Evolutionary conservation across 2,797 vertebrate species (phyloP), one percentile per base, ranked within the genome.

Genomic region (Microctenopoma steveboyesi): DNA sequence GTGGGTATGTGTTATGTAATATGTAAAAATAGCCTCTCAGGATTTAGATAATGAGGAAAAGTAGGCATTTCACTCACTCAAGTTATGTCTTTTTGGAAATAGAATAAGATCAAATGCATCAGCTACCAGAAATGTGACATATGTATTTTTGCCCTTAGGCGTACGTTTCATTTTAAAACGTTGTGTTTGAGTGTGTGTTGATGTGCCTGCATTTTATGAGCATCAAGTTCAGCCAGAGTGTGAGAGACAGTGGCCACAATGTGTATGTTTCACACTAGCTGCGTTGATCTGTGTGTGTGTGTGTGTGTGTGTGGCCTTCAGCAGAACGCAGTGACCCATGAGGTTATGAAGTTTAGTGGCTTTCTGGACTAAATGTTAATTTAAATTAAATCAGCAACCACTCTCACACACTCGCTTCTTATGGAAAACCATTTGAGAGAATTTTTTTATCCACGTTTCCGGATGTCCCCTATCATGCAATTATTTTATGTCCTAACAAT

Each of bases 401-500:
- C 71, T 82, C 48, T 69, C 60, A 77, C 62, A 33, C 35, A 51
- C 60, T 64, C 72, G 18, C 18, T 18, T 18, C 72, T 78, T 45
- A 56, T 64, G 74, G 71, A 79, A 77, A 74, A 74, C 16, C 78
- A 76, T 28, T 18, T 52, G 77, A 78, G 47, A 43, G 37, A 76
- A 68, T 77, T 78, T 64, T 73, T 75, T 86, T 67, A 76, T 69
- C 51, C 11, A 2, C 7, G 7, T 66, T 74, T 37, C 35, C 35
- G 35, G 35, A 83, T 76, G 69, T 71, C 68, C 60, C 28, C 52
- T 55, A 55, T 64, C 55, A 46, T 35, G 51, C 53, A 50, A 18
- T 64, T 51, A 76, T 79, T 87, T 70, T 69, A 79, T 84, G 66
- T 82, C 81, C 79, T 82, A n/a, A 49, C 81, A 82, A 87, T 87